Evolutionary conservation across 2,113 vertebrate species (phyloP).

Genomic region (Laticauda laticaudata): DNA sequence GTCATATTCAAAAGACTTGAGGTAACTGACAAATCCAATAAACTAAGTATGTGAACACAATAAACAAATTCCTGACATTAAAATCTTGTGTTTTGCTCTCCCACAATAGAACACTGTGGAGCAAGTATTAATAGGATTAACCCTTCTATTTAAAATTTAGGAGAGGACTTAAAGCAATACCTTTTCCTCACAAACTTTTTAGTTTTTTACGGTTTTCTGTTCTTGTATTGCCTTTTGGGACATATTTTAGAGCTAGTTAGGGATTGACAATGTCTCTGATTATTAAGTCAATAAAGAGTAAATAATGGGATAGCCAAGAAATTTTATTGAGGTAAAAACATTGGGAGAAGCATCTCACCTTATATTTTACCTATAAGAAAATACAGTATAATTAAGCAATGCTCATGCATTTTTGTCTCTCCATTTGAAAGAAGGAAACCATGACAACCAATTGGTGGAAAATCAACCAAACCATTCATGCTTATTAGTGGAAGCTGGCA

Average conservation of each 20-base stretch:
- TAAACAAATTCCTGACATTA: background rate
- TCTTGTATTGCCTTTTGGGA: background rate
- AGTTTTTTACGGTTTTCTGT: background rate
- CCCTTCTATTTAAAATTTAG: background rate
- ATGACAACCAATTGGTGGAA: background rate
- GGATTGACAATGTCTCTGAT: background rate
- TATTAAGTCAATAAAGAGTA: background rate
- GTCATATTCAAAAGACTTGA: background rate
- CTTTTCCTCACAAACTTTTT: background rate
- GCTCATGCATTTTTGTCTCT: conserved; percentile 30
- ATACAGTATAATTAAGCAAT: conserved; percentile 53
- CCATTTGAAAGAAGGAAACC: background rate
- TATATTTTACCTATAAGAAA: conserved; percentile 45
- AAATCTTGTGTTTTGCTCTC: background rate
- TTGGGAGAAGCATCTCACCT: background rate
- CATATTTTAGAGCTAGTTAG: background rate
- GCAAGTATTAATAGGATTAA: background rate
- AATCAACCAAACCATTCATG: background rate
- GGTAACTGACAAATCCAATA: background rate
- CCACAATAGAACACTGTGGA: background rate
- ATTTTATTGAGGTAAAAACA: background rate
- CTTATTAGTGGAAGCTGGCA: conserved; percentile 20
- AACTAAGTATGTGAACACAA: background rate
- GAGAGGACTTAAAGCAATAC: background rate
- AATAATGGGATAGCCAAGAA: conserved; percentile 8